Conservation (phyloP, 2,888 invertebrate species). For the Fragum sueziense region DNA sequence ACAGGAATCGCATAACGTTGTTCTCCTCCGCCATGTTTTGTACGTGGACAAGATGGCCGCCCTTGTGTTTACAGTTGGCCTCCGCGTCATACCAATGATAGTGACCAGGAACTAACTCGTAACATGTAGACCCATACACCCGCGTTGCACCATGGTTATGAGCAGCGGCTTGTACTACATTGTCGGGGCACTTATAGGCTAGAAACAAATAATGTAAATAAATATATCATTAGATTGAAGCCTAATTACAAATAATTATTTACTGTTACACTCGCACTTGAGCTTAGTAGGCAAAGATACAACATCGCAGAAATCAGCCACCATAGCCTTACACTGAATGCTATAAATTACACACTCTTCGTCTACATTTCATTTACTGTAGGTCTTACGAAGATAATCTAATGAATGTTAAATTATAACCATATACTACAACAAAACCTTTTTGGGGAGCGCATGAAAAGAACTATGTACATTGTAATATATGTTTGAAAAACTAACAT, state of each 20-base stretch:
- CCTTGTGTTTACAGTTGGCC: conserved; percentile 7
- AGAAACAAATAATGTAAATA: not conserved
- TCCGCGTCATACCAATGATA: conserved; percentile 5
- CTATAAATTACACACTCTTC: not conserved
- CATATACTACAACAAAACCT: too few relatives aligned
- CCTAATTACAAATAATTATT: not conserved
- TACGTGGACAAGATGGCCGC: conserved; percentile 19
- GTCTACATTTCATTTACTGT: too few relatives aligned
- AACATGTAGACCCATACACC: conserved; percentile 4
- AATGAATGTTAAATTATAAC: too few relatives aligned
- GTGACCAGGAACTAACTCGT: not conserved
- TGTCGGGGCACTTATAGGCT: conserved; percentile 6
- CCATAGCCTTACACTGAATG: not conserved
- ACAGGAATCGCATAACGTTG: conserved; percentile 24
- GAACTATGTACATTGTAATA: too few relatives aligned
- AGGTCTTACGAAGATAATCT: too few relatives aligned
- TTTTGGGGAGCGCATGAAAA: too few relatives aligned
- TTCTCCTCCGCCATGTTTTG: conserved; percentile 21
- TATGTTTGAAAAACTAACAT: too few relatives aligned
- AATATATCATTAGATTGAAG: not conserved
- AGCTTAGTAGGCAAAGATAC: not conserved
- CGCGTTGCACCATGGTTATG: not conserved
- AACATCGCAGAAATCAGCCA: not conserved
- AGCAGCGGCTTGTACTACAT: not conserved
- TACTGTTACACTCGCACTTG: too few relatives aligned